Base-by-base conservation (phyloP, 2,113 vertebrate species). In the Myrmecobius fasciatus region DNA sequence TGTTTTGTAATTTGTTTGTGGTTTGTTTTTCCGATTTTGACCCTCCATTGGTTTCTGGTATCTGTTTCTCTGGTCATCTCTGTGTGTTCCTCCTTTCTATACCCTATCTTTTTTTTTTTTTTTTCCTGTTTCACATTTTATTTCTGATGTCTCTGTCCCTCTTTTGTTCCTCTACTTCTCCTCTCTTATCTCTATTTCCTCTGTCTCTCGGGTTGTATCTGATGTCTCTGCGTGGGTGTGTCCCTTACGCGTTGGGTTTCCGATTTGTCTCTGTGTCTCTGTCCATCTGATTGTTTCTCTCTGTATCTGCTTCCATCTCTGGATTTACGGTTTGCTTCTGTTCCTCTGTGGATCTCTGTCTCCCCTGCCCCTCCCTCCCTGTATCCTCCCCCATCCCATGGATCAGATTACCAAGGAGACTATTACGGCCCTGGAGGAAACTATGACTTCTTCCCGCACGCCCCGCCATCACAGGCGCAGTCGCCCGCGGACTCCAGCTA, bases 401-500 rank as follows among this genome's bases (percentile, higher is more conserved):
- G 67, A 17, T 0, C 99, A 99, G 99, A 99, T 97, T 99, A 99
- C 98, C 99, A 99, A 98, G 99, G 99, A 8, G 99, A 99, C 98
- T 99, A 99, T 97, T 99, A 99, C 9, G 99, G 99, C 88, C 99
- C 99, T 0, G 99, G 99, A 93, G 99, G 98, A 95, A 99, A 99
- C 97, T 99, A 99, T 96, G 99, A 99, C 98, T 99, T 99, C 99
- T 99, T 99, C 96, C 99, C 99, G 43, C 99, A 99, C 14, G 99
- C 99, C 48, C 99, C 99, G 1, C 99, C 99, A 1, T 99, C 99
- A 10, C 99, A 99, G 98, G 99, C 99, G 43, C 99, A 99, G 97
- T 99, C 99, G 90, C 99, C 99, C 0, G 99, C 99, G 8, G 99
- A 99, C 96, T 99, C 99, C 93, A 99, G 99, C 96, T 99, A 99